Conservation (phyloP, 2,888 invertebrate genomes). For the Ennomos erosarius region DNA sequence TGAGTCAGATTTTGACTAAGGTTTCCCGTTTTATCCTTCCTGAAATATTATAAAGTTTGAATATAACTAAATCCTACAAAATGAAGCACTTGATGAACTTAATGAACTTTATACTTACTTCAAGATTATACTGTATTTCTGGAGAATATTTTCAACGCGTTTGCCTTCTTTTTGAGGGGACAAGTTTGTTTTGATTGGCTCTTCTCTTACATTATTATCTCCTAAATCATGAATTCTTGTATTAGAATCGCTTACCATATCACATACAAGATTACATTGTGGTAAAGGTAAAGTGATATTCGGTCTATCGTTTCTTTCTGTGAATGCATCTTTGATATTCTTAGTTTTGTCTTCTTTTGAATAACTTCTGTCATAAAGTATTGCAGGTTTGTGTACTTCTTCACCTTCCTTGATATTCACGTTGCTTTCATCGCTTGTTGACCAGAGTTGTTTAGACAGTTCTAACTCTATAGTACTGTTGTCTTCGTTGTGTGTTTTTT, state of each 20-base stretch:
- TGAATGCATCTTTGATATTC: neutral
- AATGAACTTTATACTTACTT: slow-evolving; percentile 44
- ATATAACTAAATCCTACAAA: too few relatives aligned
- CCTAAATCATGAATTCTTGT: slow-evolving; percentile 1
- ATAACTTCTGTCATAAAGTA: neutral
- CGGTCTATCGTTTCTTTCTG: neutral
- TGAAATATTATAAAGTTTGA: slow-evolving; percentile 35
- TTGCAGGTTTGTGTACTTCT: neutral
- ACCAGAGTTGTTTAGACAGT: neutral
- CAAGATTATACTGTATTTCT: slow-evolving; percentile 62
- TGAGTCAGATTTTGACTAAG: slow-evolving; percentile 18
- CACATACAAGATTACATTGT: neutral
- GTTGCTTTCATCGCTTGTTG: too few relatives aligned
- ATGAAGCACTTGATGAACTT: too few relatives aligned
- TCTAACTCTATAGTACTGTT: slow-evolving; percentile 7
- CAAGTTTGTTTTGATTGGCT: neutral
- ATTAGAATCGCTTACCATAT: slow-evolving; percentile 1
- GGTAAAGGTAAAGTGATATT: neutral
- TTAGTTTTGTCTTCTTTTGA: neutral
- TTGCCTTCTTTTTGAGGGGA: slow-evolving; percentile 24
- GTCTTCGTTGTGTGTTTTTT: neutral
- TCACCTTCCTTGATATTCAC: neutral
- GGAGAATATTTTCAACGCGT: slow-evolving; percentile 55
- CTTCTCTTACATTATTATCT: slow-evolving; percentile 10
- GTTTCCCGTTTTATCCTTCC: slow-evolving; percentile 34